phyloP scores from a whole-genome alignment of 2,888 invertebrate species.

The Acanthosepion esculentum region DNA sequence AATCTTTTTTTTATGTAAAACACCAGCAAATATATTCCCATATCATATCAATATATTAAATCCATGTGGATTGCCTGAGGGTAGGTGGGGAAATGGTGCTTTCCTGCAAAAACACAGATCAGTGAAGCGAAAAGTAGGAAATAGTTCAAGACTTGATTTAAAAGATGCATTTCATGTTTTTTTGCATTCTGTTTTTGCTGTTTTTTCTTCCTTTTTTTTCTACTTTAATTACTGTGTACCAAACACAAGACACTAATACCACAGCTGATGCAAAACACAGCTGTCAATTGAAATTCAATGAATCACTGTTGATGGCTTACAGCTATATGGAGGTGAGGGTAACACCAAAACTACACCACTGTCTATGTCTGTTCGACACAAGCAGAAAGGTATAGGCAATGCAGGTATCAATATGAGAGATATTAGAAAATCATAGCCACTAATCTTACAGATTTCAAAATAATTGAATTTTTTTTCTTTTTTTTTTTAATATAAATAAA shows the following conservation, averaged over 20 bases:
- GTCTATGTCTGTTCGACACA: not conserved
- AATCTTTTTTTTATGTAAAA: not conserved
- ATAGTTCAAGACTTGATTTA: not conserved
- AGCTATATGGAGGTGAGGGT: not conserved
- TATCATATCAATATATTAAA: not conserved
- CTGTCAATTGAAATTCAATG: not conserved
- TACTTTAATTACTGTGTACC: not conserved
- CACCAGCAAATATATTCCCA: not conserved
- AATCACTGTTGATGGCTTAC: not conserved
- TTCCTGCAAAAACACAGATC: not conserved
- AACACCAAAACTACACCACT: not conserved
- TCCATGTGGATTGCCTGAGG: not conserved
- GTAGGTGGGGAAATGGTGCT: not conserved
- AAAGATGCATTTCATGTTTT: conserved; percentile 8
- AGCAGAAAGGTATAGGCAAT: not conserved
- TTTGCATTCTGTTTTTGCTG: not conserved
- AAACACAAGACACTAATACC: not conserved
- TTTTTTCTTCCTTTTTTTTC: not conserved
- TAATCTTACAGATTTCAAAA: not conserved
- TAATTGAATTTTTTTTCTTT: not conserved
- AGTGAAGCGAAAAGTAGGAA: not conserved
- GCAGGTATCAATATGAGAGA: not conserved
- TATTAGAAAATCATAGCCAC: not conserved
- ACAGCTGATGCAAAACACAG: not conserved
- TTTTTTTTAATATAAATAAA: not conserved